A percentile compares a stretch with the other conserved stretches of the same genome.
phyloP scores from a whole-genome alignment of 2,888 invertebrate species.

The Calliphora vomitoria region DNA sequence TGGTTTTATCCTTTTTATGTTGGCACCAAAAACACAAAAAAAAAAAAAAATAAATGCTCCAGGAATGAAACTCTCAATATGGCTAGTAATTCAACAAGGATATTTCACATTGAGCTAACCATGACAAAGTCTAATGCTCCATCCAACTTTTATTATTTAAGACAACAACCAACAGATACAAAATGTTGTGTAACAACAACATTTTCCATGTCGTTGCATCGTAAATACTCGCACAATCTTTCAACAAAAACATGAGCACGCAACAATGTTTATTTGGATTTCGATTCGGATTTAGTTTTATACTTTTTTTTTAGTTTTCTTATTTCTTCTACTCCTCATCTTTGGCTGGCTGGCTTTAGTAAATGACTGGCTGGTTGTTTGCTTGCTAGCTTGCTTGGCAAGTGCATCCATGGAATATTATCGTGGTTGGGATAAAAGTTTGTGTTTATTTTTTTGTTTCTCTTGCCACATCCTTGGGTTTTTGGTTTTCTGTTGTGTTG shows the following conservation, averaged over 20 bases:
- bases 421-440: slow-evolving; percentile 67
- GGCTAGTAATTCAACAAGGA: slow-evolving; percentile 14
- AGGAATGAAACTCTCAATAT: background rate
- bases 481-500: slow-evolving; percentile 29
- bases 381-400: slow-evolving; percentile 27
- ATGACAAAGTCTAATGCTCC: slow-evolving; percentile 20
- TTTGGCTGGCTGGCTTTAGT: slow-evolving; percentile 14
- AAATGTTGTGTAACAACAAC: slow-evolving; percentile 73
- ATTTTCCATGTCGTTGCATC: slow-evolving; percentile 74
- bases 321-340: slow-evolving; percentile 21
- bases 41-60: too few species aligned
- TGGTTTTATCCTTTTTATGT: background rate
- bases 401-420: slow-evolving; percentile 67
- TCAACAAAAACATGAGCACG: slow-evolving; percentile 74
- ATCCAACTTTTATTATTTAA: slow-evolving; percentile 58
- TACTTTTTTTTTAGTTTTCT: background rate
- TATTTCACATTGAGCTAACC: background rate
- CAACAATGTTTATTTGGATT: slow-evolving; percentile 72
- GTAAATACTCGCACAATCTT: slow-evolving; percentile 74
- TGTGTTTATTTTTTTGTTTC: slow-evolving; percentile 25
- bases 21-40: background rate
- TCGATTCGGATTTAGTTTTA: slow-evolving; percentile 58
- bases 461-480: slow-evolving; percentile 65
- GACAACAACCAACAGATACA: slow-evolving; percentile 35
- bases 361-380: slow-evolving; percentile 34